These are phyloP conservation scores for Enchytraeus crypticus DNA, from an alignment of 2,888 invertebrate species.

Conservation along the genomic window DNA sequence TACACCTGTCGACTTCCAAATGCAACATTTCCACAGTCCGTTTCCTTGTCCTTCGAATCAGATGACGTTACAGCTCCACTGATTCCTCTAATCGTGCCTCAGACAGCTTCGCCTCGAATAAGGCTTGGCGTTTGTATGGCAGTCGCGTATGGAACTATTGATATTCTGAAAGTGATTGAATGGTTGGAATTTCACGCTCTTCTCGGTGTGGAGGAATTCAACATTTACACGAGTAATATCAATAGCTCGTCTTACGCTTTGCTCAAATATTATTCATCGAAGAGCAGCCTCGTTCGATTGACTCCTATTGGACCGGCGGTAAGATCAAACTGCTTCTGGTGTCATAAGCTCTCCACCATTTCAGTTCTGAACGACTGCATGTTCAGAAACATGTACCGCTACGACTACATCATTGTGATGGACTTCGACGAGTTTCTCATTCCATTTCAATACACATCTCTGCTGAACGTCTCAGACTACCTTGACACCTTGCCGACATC, in stretches of 20 bases:
- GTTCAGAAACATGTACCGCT: constrained; percentile 25
- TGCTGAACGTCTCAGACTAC: background rate
- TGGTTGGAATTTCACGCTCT: constrained; percentile 19
- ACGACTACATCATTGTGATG: constrained; percentile 14
- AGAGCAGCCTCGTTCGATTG: constrained; percentile 6
- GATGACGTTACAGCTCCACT: constrained; percentile 4
- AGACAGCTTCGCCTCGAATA: background rate
- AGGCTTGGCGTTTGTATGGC: constrained; percentile 21
- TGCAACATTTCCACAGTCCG: constrained; percentile 4
- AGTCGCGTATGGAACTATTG: constrained; percentile 13
- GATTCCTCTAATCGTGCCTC: constrained; percentile 2
- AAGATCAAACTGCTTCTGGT: constrained; percentile 7
- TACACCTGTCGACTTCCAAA: constrained; percentile 9
- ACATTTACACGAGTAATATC: constrained; percentile 15
- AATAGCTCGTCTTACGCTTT: constrained; percentile 2
- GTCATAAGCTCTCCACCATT: constrained; percentile 16
- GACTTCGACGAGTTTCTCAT: constrained; percentile 24
- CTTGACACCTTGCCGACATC: background rate
- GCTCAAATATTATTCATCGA: constrained; percentile 14
- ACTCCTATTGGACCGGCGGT: constrained; percentile 11
- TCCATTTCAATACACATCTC: constrained; percentile 8
- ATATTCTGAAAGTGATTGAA: constrained; percentile 6
- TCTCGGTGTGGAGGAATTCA: constrained; percentile 17
- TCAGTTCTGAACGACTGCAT: constrained; percentile 22
- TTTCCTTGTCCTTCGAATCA: constrained; percentile 12